phyloP scores from a whole-genome alignment of 1,140 invertebrate species.

The Fopius arisanus region DNA sequence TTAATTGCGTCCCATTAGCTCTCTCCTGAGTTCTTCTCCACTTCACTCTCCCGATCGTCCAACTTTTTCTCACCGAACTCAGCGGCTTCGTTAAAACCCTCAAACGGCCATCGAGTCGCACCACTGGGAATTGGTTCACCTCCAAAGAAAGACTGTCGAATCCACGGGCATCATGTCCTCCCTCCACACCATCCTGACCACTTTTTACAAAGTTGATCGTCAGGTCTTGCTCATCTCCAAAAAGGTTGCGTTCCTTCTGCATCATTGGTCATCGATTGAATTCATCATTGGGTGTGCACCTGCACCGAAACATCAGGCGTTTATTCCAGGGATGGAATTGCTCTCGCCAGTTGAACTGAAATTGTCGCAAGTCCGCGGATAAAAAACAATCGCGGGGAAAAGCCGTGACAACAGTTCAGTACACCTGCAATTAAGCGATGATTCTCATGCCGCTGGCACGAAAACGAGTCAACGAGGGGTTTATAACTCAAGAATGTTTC shows the following conservation, averaged over 20 bases:
- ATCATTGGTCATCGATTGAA: no score
- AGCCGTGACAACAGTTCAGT: background rate
- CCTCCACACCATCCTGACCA: constrained; percentile 10
- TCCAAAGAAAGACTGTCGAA: background rate
- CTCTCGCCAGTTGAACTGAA: background rate
- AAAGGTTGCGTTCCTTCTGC: no score
- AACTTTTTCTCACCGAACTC: constrained; percentile 61
- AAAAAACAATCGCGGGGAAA: background rate
- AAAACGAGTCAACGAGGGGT: background rate
- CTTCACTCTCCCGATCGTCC: constrained; percentile 43
- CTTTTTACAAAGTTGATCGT: constrained; percentile 23
- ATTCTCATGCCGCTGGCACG: background rate
- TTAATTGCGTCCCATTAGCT: constrained; percentile 67
- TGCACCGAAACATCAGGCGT: background rate
- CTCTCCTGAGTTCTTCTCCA: constrained; percentile 24
- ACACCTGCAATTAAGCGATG: constrained; percentile 12
- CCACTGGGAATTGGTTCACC: constrained; percentile 17
- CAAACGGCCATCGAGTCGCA: constrained; percentile 21
- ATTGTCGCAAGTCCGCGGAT: background rate
- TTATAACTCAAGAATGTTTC: constrained; percentile 8
- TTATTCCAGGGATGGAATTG: background rate
- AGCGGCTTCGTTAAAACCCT: constrained; percentile 37
- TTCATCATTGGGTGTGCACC: no score
- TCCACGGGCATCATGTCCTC: background rate
- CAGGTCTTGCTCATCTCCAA: no score